These are phyloP conservation scores for Rotaria socialis DNA, from an alignment of 2,888 invertebrate species.

Conservation along the genomic window DNA sequence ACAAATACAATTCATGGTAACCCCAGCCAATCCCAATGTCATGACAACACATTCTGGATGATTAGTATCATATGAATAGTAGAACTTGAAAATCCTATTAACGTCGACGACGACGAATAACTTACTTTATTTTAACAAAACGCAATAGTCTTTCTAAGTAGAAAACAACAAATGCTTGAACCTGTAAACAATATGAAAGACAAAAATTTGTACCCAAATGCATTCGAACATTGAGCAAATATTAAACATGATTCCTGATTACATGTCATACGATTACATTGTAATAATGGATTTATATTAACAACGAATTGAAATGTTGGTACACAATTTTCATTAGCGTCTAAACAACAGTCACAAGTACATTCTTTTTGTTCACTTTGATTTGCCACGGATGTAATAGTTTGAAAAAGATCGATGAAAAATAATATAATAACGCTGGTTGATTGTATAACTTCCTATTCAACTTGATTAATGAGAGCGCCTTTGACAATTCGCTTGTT, in stretches of 20 bases:
- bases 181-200: background rate
- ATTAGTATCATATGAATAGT: background rate
- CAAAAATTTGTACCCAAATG: background rate
- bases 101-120: too few relatives aligned
- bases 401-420: background rate
- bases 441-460: background rate
- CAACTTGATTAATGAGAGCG: background rate
- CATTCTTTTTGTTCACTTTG: background rate
- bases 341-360: conserved; percentile 9
- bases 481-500: background rate
- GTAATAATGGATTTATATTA: background rate
- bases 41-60: background rate
- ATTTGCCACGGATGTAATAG: background rate
- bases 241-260: background rate
- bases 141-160: background rate
- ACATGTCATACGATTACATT: background rate
- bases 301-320: background rate
- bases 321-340: background rate
- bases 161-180: background rate
- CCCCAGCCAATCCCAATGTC: too few relatives aligned
- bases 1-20: too few relatives aligned
- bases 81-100: background rate
- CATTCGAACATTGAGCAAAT: background rate
- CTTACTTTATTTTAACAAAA: background rate
- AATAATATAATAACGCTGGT: background rate